Conservation (phyloP, 2,113 vertebrate genomes). For the Lycaon pictus region DNA sequence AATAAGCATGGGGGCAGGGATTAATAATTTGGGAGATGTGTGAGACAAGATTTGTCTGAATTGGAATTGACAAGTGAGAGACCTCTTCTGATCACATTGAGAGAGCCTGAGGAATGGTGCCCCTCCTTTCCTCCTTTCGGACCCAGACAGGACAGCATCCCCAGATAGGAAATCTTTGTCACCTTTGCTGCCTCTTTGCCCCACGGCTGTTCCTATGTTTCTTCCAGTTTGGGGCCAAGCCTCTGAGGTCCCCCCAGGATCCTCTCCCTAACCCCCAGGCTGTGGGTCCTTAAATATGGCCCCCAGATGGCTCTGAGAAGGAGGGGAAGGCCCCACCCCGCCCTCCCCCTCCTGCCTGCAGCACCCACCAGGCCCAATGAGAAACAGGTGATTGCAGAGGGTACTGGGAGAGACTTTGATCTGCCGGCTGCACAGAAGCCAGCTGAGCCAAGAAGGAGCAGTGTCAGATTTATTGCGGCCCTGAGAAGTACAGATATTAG, state of each 20-base stretch:
- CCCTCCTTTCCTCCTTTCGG: background rate
- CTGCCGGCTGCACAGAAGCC: constrained; percentile 88
- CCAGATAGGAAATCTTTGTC: background rate
- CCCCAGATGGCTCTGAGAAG: constrained; percentile 85
- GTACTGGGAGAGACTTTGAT: constrained; percentile 87
- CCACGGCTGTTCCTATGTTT: background rate
- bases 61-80: background rate
- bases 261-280: constrained; percentile 58
- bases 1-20: background rate
- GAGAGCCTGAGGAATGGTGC: background rate
- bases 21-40: background rate
- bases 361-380: constrained; percentile 85
- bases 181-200: no score
- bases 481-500: constrained; percentile 90
- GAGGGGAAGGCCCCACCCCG: constrained; percentile 77
- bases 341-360: constrained; percentile 76
- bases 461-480: constrained; percentile 90
- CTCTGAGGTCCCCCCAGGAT: background rate
- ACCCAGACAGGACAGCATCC: background rate
- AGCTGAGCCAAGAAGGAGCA: constrained; percentile 83
- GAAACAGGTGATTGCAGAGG: constrained; percentile 87
- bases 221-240: background rate
- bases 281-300: constrained; percentile 80
- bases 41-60: background rate
- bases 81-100: background rate